These are phyloP conservation scores for Protonibea diacanthus DNA, from an alignment of 2,797 vertebrate species.

Conservation along the genomic window DNA sequence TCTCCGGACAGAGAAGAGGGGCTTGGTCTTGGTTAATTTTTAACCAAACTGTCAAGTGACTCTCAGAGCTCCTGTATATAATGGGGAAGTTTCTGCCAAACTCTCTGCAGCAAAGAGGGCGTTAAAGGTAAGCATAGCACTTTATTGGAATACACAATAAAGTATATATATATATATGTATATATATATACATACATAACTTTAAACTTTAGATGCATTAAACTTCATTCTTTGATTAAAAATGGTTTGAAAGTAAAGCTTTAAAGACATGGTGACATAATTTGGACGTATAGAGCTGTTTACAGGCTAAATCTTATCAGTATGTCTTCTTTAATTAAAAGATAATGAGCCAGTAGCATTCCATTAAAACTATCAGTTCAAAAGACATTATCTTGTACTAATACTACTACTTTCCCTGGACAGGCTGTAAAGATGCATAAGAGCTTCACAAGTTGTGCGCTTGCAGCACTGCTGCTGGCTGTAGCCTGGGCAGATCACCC, in stretches of 20 bases:
- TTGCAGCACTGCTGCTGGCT: slow-evolving; percentile 73
- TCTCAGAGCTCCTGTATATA: slow-evolving; percentile 68
- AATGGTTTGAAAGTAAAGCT: not conserved
- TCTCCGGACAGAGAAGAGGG: slow-evolving; percentile 35
- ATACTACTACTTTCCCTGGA: not conserved
- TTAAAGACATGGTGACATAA: not conserved
- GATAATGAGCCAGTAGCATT: not conserved
- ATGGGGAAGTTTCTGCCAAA: slow-evolving; percentile 20
- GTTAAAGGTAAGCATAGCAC: slow-evolving; percentile 66
- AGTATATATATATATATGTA: not conserved
- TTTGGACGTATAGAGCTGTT: not conserved
- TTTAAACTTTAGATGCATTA: not conserved
- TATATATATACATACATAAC: too few relatives aligned
- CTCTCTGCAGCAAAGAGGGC: slow-evolving; percentile 71
- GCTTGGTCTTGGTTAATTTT: slow-evolving; percentile 67
- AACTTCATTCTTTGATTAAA: too few relatives aligned
- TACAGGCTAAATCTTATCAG: not conserved
- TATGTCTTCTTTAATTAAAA: not conserved
- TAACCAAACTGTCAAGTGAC: slow-evolving; percentile 65
- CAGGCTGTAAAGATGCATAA: slow-evolving; percentile 78
- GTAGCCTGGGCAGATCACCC: slow-evolving; percentile 60
- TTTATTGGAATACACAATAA: not conserved
- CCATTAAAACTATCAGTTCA: not conserved
- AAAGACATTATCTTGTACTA: not conserved
- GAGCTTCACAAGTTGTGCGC: slow-evolving; percentile 63